phyloP scores from a whole-genome alignment of 1,140 invertebrate species.

The Amyelois transitella region DNA sequence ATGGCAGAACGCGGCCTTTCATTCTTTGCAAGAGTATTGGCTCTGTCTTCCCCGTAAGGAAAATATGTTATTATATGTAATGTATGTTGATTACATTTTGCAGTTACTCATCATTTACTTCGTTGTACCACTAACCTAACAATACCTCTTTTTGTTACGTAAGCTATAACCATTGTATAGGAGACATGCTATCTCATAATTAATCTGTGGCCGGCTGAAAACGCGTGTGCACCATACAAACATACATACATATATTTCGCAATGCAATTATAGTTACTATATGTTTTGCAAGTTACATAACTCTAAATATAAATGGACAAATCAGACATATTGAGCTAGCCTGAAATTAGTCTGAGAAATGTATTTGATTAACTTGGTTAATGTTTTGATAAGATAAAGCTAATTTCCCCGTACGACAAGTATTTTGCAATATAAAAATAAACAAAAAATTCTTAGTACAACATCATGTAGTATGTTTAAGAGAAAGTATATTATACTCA shows the following conservation, averaged over 20 bases:
- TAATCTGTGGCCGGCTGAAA: slow-evolving; percentile 30
- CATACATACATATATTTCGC: too few relatives aligned
- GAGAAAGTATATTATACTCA: too few relatives aligned
- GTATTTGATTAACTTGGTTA: too few relatives aligned
- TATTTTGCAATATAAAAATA: too few relatives aligned
- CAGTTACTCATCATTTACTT: background rate
- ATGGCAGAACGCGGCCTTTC: too few relatives aligned
- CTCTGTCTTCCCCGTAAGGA: background rate
- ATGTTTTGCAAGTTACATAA: slow-evolving; percentile 12
- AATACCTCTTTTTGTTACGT: slow-evolving; percentile 4
- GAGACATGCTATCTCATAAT: slow-evolving; percentile 42
- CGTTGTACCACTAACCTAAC: slow-evolving; percentile 15
- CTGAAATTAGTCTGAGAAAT: too few relatives aligned
- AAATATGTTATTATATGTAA: background rate
- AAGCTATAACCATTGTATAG: slow-evolving; percentile 32
- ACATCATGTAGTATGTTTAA: too few relatives aligned
- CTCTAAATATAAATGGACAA: background rate
- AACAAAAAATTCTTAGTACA: too few relatives aligned
- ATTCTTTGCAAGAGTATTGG: too few relatives aligned
- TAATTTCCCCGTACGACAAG: too few relatives aligned
- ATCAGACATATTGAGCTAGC: background rate
- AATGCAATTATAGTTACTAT: background rate
- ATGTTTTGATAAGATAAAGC: too few relatives aligned
- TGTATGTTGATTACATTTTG: background rate
- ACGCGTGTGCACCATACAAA: background rate